These are phyloP conservation scores for Platycnemis pennipes DNA, from an alignment of 2,888 invertebrate species.

Conservation along the genomic window DNA sequence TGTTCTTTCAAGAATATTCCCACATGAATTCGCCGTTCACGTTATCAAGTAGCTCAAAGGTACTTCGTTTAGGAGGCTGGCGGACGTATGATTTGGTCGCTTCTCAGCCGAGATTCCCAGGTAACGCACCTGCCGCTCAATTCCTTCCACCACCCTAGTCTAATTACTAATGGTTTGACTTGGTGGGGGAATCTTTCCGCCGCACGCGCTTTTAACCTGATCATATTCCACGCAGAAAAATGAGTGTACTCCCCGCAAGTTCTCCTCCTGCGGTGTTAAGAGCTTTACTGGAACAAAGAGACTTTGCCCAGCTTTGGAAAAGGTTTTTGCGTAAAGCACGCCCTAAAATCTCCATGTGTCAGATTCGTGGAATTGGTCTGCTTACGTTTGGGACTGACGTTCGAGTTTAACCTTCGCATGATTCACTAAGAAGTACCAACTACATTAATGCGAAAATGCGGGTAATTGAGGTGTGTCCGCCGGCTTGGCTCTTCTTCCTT, in stretches of 20 bases:
- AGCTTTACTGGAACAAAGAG: not conserved
- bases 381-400: not conserved
- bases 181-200: not conserved
- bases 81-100: not conserved
- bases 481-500: not conserved
- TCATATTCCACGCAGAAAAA: not conserved
- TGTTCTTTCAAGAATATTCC: not conserved
- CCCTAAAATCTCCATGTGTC: not conserved
- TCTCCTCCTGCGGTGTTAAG: not conserved
- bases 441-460: not conserved
- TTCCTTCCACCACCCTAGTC: not conserved
- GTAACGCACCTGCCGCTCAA: not conserved
- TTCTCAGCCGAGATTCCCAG: not conserved
- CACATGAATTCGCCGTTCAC: not conserved
- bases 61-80: not conserved
- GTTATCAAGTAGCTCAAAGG: slow-evolving; percentile 18
- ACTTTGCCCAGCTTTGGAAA: not conserved
- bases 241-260: not conserved
- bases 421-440: not conserved
- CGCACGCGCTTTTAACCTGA: not conserved
- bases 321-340: not conserved
- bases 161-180: not conserved
- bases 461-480: not conserved
- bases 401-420: not conserved
- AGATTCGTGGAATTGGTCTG: not conserved